Evolutionary conservation across 2,113 vertebrate genomes (phyloP), one percentile per base, ranked within the genome.

Genomic region (Myotis lucifugus): DNA sequence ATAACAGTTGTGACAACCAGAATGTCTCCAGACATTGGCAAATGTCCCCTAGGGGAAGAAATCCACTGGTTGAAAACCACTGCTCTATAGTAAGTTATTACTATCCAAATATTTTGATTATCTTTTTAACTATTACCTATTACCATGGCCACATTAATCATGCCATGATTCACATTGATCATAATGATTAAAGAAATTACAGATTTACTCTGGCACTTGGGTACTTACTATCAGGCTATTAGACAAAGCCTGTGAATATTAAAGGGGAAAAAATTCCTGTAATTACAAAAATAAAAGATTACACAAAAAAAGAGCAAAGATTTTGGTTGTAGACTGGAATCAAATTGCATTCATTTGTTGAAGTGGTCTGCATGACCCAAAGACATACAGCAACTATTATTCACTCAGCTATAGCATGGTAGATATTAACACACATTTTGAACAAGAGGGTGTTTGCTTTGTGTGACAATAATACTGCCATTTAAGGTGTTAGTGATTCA

Each of bases 201-300:
- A 92, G 88, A 95, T 83, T 93, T 85, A 48, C 82, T 92, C 66
- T 79, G 50, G 83, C 46, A 86, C 48, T 96, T 32, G 69, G 81
- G 59, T 61, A 85, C 70, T 85, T 59, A 91, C 37, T 34, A 48
- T 93, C 59, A 93, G 73, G 84, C 74, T 94, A 83, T 88, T 94
- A 95, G 81, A 76, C 69, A 91, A 94, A 90, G 66, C 61, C 79
- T 40, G 81, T 18, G 74, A 85, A 93, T 94, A 74, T 70, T 93
- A 88, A 83, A 85, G 81, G 81, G 54, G 8, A 72, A 93, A 95
- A 93, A 85, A 91, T 76, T 95, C 52, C 95, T 90, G 88, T 91
- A 88, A 97, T 97, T 95, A 95, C n/a, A 97, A 95, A 96, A 93
- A 93, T 76, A 89, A 93, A 92, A 88, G 94, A 95, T 94, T 88